Percentiles rank a stretch among this genome's conserved stretches.
phyloP scores from a whole-genome alignment of 2,888 invertebrate species.

The Vesta saturnalis region DNA sequence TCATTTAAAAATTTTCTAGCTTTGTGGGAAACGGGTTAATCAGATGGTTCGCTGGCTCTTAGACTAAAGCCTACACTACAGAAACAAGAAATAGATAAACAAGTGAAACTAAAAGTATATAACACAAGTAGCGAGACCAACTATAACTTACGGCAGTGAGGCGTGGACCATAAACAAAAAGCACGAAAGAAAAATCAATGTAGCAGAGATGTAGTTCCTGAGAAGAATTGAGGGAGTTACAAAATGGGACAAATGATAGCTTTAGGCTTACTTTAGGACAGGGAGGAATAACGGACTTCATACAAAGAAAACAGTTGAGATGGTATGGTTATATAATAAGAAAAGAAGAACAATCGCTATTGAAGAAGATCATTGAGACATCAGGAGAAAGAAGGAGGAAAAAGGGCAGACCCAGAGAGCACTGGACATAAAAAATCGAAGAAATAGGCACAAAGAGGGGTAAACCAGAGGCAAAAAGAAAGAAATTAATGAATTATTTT shows the following conservation, averaged over 20 bases:
- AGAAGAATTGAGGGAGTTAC: too few relatives aligned
- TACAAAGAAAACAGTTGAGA: not conserved
- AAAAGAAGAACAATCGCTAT: slow-evolving; percentile 10
- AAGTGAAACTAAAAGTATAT: too few relatives aligned
- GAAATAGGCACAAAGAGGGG: not conserved
- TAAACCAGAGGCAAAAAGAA: not conserved
- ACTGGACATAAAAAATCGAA: not conserved
- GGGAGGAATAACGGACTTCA: not conserved
- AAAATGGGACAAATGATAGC: not conserved
- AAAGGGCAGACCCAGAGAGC: not conserved
- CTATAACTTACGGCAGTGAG: not conserved
- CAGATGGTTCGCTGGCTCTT: too few relatives aligned
- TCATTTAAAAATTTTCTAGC: too few relatives aligned
- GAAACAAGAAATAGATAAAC: too few relatives aligned
- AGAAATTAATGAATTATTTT: too few relatives aligned
- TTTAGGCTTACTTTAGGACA: not conserved
- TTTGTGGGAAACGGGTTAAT: too few relatives aligned
- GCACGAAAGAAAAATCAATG: not conserved
- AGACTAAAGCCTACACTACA: too few relatives aligned
- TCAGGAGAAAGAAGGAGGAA: not conserved
- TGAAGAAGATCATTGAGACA: not conserved
- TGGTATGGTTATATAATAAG: not conserved
- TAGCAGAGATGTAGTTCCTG: not conserved
- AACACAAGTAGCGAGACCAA: slow-evolving; percentile 2
- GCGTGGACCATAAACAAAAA: too few relatives aligned